phyloP scores from a whole-genome alignment of 2,797 vertebrate species.

The Xenops minutus region DNA sequence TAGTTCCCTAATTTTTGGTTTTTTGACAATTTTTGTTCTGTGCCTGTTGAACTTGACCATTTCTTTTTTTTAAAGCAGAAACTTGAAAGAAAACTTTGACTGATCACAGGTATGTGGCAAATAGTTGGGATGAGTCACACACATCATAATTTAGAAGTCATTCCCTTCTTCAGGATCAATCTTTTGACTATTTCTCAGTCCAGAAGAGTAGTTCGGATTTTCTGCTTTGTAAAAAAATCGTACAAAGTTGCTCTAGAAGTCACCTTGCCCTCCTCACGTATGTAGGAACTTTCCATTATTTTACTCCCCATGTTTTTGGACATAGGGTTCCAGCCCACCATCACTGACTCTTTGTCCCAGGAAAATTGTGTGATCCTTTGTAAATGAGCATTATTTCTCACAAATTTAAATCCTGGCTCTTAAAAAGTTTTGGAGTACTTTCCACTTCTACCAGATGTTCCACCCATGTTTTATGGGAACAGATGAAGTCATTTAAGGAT shows the following conservation, averaged over 20 bases:
- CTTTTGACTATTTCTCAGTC: not conserved
- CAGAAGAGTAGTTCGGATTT: not conserved
- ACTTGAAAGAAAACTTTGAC: not conserved
- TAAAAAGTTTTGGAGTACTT: conserved; percentile 53
- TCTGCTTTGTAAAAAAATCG: not conserved
- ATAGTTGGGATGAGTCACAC: not conserved
- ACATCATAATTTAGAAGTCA: not conserved
- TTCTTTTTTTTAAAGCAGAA: not conserved
- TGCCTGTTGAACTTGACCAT: not conserved
- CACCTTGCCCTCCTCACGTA: not conserved
- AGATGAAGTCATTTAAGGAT: conserved; percentile 62
- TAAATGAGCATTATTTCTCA: conserved; percentile 40
- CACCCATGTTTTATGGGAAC: conserved; percentile 62
- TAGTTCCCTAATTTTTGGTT: not conserved
- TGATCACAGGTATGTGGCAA: not conserved
- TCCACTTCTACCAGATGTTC: conserved; percentile 64
- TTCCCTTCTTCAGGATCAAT: not conserved
- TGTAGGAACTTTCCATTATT: not conserved
- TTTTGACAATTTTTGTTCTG: not conserved
- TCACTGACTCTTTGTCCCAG: not conserved
- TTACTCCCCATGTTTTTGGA: not conserved
- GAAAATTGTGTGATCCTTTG: conserved; percentile 33
- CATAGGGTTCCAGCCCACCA: not conserved
- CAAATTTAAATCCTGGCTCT: conserved; percentile 43
- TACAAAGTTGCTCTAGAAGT: not conserved